phyloP scores from a whole-genome alignment of 2,113 vertebrate genomes.

The Chaetorhynchus papuensis region DNA sequence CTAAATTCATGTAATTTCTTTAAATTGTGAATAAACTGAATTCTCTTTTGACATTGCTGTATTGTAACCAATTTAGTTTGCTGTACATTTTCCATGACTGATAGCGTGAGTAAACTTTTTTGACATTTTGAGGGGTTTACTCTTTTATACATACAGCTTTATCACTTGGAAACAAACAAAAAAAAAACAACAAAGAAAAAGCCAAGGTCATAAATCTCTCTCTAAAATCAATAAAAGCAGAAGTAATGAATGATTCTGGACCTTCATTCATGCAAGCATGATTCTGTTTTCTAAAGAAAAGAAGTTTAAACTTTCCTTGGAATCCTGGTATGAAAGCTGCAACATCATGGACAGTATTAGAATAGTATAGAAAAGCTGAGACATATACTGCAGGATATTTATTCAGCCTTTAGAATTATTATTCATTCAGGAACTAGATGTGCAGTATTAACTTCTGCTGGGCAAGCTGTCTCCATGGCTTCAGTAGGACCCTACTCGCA shows the following conservation, averaged over 20 bases:
- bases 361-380: not conserved
- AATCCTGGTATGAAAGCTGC: not conserved
- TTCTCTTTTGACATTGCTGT: not conserved
- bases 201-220: not conserved
- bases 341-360: not conserved
- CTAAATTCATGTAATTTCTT: not conserved
- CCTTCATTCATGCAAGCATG: not conserved
- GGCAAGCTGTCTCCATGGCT: not conserved
- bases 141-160: not conserved
- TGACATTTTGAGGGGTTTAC: not conserved
- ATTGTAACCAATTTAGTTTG: not conserved
- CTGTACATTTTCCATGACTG: not conserved
- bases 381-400: not conserved
- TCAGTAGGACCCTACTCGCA: not conserved
- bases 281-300: not conserved
- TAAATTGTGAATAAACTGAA: not conserved
- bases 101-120: not conserved
- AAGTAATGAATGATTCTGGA: not conserved
- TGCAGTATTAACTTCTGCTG: not conserved
- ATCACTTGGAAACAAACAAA: not conserved
- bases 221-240: constrained; percentile 33
- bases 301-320: not conserved
- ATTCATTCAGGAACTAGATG: not conserved
- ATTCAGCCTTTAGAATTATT: not conserved
- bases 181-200: not conserved